Conservation (phyloP, 2,797 vertebrate species). For the Eulemur albifrons region DNA sequence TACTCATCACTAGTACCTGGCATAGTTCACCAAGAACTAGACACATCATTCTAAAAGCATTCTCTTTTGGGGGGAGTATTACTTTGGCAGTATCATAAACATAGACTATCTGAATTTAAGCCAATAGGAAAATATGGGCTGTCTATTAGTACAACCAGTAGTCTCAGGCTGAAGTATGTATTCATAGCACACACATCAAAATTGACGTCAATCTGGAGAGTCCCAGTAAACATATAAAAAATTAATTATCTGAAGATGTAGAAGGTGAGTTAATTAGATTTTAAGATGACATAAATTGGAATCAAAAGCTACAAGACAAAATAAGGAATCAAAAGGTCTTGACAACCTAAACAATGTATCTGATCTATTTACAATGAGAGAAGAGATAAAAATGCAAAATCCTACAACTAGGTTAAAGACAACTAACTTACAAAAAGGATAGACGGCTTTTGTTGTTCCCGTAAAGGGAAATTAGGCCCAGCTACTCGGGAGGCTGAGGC, state of each 20-base stretch:
- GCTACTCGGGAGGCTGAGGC: background rate
- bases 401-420: background rate
- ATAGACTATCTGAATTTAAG: background rate
- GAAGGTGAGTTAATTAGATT: background rate
- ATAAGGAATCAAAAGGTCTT: background rate
- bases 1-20: background rate
- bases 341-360: background rate
- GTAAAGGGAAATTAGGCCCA: background rate
- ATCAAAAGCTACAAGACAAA: background rate
- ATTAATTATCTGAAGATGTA: background rate
- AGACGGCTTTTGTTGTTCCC: background rate
- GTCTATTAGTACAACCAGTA: background rate
- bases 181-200: background rate
- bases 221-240: background rate
- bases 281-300: background rate
- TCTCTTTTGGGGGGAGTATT: background rate
- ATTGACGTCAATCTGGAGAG: background rate
- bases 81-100: background rate
- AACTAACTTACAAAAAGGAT: background rate
- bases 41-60: background rate
- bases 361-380: background rate
- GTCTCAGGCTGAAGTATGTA: background rate
- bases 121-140: background rate
- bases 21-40: background rate
- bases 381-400: background rate